Evolutionary conservation across 92 coral and sea anemone species (phyloP).

Genomic region (Muricea muricata): DNA sequence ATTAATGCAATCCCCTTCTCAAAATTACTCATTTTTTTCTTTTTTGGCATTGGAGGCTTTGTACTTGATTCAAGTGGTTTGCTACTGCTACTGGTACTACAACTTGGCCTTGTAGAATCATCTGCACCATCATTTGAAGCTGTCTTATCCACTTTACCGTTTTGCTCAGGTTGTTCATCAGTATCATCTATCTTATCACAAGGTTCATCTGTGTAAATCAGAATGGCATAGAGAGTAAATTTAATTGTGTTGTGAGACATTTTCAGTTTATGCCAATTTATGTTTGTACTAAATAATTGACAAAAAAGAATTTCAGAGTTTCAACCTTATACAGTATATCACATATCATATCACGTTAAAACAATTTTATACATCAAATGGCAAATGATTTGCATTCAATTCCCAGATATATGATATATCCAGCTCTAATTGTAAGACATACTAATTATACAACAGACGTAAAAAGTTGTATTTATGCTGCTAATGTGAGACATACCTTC

Average conservation of each 20-base stretch:
- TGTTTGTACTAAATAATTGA: too few species aligned
- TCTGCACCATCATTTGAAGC: not conserved
- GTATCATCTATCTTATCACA: not conserved
- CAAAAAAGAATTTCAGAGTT: too few species aligned
- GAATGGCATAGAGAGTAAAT: too few species aligned
- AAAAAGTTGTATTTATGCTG: not conserved
- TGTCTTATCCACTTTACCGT: not conserved
- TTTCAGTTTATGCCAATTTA: too few species aligned
- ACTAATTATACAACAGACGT: too few species aligned
- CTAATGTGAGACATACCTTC: not conserved
- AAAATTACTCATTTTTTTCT: constrained; percentile 39
- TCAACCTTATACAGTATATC: too few species aligned
- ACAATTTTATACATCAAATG: too few species aligned
- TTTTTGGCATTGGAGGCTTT: not conserved
- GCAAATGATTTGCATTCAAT: too few species aligned
- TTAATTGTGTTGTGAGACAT: too few species aligned
- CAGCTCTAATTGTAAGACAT: too few species aligned
- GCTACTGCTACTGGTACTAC: not conserved
- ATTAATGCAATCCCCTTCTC: constrained; percentile 42
- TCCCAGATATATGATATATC: too few species aligned
- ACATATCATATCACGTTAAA: too few species aligned
- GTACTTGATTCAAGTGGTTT: not conserved
- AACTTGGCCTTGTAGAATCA: not conserved
- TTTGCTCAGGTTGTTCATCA: not conserved
- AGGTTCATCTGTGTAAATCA: not conserved